These are phyloP conservation scores for Metridium senile DNA, from an alignment of 92 coral and sea anemone species.

Conservation along the genomic window DNA sequence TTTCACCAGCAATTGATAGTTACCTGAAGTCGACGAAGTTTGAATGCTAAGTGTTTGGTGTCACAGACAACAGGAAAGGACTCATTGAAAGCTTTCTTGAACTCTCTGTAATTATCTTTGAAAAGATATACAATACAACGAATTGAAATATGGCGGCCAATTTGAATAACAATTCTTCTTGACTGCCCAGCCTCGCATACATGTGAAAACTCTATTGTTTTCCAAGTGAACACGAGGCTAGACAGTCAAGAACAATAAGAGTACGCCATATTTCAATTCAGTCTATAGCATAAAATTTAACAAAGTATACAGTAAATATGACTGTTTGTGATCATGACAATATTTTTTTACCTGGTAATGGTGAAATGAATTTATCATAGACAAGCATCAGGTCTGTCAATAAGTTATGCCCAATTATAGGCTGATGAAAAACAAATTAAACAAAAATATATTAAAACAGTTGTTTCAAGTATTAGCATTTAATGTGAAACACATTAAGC, in stretches of 20 bases:
- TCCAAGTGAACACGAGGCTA: too few species aligned
- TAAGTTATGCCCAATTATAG: slow-evolving; percentile 94
- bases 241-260: too few species aligned
- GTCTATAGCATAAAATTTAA: too few species aligned
- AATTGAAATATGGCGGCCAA: slow-evolving; percentile 7
- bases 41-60: slow-evolving; percentile 86
- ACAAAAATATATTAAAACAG: too few species aligned
- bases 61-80: slow-evolving; percentile 79
- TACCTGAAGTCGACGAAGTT: slow-evolving; percentile 72
- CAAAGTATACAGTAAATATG: too few species aligned
- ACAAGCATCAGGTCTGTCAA: slow-evolving; percentile 81
- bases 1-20: neutral
- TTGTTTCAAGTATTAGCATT: too few species aligned
- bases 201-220: too few species aligned
- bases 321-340: neutral
- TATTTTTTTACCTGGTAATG: slow-evolving; percentile 76
- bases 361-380: slow-evolving; percentile 84
- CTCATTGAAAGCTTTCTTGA: slow-evolving; percentile 65
- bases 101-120: slow-evolving; percentile 70
- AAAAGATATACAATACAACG: slow-evolving; percentile 7
- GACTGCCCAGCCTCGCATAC: too few species aligned
- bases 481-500: slow-evolving; percentile 5
- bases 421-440: slow-evolving; percentile 44
- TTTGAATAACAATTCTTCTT: too few species aligned
- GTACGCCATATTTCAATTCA: too few species aligned